Evolutionary conservation across 2,888 invertebrate species (phyloP), one percentile per base, ranked within the genome.

Genomic region (Spodoptera littoralis): DNA sequence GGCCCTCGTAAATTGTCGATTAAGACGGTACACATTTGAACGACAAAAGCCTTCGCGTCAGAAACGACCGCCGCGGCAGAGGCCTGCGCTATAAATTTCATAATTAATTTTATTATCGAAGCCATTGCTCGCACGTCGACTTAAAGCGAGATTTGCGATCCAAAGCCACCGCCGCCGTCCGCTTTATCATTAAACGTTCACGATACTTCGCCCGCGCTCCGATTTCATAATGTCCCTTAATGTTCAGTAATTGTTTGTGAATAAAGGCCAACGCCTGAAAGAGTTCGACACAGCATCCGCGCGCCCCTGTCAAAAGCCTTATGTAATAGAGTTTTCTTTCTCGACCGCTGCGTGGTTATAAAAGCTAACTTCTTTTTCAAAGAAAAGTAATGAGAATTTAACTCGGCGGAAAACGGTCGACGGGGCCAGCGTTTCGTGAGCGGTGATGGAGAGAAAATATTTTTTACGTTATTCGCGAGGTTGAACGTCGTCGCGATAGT

Each of bases 351-450:
- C 85, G 82, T 82, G 86, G 85, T 90, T 90, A 90, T 90, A 90
- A 91, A 91, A 88, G 91, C 88, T 90, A 92, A 92, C 91, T 92
- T 88, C 83, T 87, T 90, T 88, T 90, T 90, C 88, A 90, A 85
- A 91, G 90, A 88, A 91, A 93, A 89, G 92, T 93, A 93, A 93
- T 93, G 92, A 92, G 93, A 92, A 91, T 90, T 89, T 90, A 92
- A 93, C 93, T 91, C 86, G 86, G 92, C 90, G 92, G 90, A 92
- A 94, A 92, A 90, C 87, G 88, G 88, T 89, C 81, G 87, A 80
- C 83, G 84, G 63, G 79, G 84, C 84, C 83, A 83, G 76, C 84
- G 81, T 84, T 87, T 84, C 76, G 84, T 84, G 84, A 88, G 85
- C 87, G 80, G 83, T 83, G 84, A 84, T 83, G 89, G 84, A 86